phyloP scores from a whole-genome alignment of 2,888 invertebrate species.

The Hydraecia micacea region DNA sequence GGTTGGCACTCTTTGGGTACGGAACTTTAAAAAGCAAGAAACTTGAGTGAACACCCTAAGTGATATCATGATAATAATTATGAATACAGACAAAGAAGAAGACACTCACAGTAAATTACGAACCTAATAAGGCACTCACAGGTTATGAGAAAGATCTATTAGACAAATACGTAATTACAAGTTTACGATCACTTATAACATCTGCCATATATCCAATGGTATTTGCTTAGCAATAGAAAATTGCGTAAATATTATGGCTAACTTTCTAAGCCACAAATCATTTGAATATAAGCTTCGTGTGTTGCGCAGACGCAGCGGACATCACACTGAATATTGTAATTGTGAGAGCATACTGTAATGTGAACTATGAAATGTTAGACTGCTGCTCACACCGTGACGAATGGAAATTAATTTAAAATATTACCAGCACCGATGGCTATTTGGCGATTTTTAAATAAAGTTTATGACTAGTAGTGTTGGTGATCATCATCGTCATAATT shows the following conservation, averaged over 20 bases:
- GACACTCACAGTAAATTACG: neutral
- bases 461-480: too few relatives aligned
- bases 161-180: neutral
- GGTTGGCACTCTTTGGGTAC: too few relatives aligned
- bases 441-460: neutral
- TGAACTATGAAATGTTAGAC: slow-evolving; percentile 62
- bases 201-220: neutral
- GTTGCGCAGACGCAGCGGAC: slow-evolving; percentile 65
- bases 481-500: neutral
- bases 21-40: neutral
- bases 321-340: slow-evolving; percentile 66
- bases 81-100: neutral
- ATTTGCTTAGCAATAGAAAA: slow-evolving; percentile 27
- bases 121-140: neutral
- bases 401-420: neutral
- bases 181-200: slow-evolving; percentile 5
- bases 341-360: slow-evolving; percentile 66
- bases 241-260: slow-evolving; percentile 43
- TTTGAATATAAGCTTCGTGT: slow-evolving; percentile 53
- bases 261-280: slow-evolving; percentile 59
- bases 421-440: too few relatives aligned
- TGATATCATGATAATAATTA: neutral
- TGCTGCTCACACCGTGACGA: slow-evolving; percentile 49
- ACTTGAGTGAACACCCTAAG: too few relatives aligned
- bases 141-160: neutral